Evolutionary conservation across 2,113 vertebrate genomes (phyloP), one percentile per base, ranked within the genome.

Genomic region (Tretioscincus oriximinensis): DNA sequence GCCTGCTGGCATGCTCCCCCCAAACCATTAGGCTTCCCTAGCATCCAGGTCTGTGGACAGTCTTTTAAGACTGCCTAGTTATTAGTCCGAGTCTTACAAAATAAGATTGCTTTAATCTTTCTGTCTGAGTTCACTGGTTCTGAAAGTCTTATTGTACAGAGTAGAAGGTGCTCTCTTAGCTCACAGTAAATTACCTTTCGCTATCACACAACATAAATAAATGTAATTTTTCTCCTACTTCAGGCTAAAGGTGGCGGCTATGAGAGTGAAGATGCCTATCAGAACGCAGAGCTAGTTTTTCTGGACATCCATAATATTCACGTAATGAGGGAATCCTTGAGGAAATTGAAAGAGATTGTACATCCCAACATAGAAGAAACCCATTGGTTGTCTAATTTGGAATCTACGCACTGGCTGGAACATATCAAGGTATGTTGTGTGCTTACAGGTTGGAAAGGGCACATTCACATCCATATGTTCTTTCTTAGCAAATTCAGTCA

Each of bases 251-350:
- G 98, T 6, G 98, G 98, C 6, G 98, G 98, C 35, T 99, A 95
- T 88, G 98, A 99, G 91, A 99, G 98, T 1, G 98, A 99, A 87
- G 98, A 99, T 72, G 97, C 98, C 7, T 99, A 99, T 94, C 98
- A 99, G 92, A 99, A 98, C 49, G 97, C 97, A 41, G 98, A 99
- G 84, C 90, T 99, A 47, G 94, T 99, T 84, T 99, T 99, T 87
- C 89, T 99, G 91, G 98, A 99, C 86, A 99, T 99, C 88, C 98
- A 99, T 86, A 99, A 99, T 74, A 99, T 99, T 88, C 98, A 99
- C 0, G 98, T 99, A 51, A 99, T 99, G 98, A 96, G 98, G 78
- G 98, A 99, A 89, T 99, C 98, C 0, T 95, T 99, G 10, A 94
- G 97, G 70, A 99, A 99, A 88, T 94, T 99, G 60, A 99, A 99